These are phyloP conservation scores for Aspidiotus destructor DNA, from an alignment of 2,888 invertebrate species.

Conservation along the genomic window DNA sequence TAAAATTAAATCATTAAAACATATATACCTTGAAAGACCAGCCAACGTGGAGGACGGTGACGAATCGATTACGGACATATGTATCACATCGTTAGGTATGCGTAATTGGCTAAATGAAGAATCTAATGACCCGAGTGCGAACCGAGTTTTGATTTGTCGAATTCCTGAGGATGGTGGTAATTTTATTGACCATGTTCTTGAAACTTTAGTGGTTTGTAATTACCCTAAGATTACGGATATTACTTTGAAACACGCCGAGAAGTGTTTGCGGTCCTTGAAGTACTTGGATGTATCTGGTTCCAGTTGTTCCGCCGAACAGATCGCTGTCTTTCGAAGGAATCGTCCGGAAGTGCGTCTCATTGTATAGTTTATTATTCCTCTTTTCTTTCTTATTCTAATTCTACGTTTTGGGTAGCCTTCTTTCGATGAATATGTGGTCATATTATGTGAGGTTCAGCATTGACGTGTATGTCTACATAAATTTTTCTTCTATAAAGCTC, in stretches of 20 bases:
- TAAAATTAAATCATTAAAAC: constrained; percentile 46
- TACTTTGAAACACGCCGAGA: constrained; percentile 52
- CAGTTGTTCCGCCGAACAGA: constrained; percentile 51
- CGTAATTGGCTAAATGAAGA: neutral
- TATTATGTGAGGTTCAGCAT: no score
- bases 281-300: constrained; percentile 59
- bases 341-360: constrained; percentile 36
- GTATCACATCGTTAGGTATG: constrained; percentile 37
- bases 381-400: no score
- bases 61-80: constrained; percentile 36
- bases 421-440: no score
- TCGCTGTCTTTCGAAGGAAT: constrained; percentile 47
- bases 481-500: no score
- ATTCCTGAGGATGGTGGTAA: constrained; percentile 40
- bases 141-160: constrained; percentile 42
- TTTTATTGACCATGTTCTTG: constrained; percentile 39
- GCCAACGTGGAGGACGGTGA: constrained; percentile 24
- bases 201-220: constrained; percentile 49
- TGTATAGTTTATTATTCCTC: neutral
- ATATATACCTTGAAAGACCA: constrained; percentile 48
- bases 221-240: constrained; percentile 54
- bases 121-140: constrained; percentile 34
- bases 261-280: constrained; percentile 51
- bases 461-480: no score
- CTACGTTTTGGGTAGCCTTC: no score